Evolutionary conservation across 92 coral and sea anemone genomes (phyloP).

Genomic region (Porites lobata): DNA sequence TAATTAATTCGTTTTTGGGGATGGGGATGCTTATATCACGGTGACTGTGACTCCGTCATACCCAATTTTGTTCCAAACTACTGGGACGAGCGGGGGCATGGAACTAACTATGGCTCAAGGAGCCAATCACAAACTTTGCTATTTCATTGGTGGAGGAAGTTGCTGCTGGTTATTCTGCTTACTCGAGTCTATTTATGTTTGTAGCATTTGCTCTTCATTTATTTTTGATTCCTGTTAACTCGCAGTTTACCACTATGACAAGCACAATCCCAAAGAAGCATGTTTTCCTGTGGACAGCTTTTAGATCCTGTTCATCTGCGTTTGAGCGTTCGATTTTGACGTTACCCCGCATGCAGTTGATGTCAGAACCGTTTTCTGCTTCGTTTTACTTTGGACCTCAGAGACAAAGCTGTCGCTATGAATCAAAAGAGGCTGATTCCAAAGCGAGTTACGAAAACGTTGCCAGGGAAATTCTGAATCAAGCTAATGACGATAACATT

Average conservation of each 20-base stretch:
- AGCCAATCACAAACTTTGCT: too few relatives aligned
- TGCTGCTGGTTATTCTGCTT: too few relatives aligned
- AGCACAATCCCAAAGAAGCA: constrained; percentile 3
- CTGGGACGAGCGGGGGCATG: too few relatives aligned
- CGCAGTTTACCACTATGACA: background rate
- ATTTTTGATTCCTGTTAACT: too few relatives aligned
- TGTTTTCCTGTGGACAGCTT: constrained; percentile 76
- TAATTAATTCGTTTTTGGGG: too few relatives aligned
- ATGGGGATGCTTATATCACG: too few relatives aligned
- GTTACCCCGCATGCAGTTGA: background rate
- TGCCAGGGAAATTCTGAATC: constrained; percentile 21
- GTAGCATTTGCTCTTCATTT: too few relatives aligned
- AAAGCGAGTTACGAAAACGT: constrained; percentile 44
- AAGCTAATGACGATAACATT: constrained; percentile 55
- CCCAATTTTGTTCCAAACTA: too few relatives aligned
- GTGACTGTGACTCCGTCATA: too few relatives aligned
- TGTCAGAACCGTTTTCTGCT: background rate
- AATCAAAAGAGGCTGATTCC: background rate
- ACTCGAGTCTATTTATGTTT: too few relatives aligned
- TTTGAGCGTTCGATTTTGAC: constrained; percentile 74
- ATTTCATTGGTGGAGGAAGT: too few relatives aligned
- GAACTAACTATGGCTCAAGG: too few relatives aligned
- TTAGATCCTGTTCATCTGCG: constrained; percentile 70
- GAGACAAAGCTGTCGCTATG: constrained; percentile 19
- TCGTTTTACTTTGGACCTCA: constrained; percentile 23